phyloP scores from a whole-genome alignment of 2,888 invertebrate species.

The Cyclophora albipunctata region DNA sequence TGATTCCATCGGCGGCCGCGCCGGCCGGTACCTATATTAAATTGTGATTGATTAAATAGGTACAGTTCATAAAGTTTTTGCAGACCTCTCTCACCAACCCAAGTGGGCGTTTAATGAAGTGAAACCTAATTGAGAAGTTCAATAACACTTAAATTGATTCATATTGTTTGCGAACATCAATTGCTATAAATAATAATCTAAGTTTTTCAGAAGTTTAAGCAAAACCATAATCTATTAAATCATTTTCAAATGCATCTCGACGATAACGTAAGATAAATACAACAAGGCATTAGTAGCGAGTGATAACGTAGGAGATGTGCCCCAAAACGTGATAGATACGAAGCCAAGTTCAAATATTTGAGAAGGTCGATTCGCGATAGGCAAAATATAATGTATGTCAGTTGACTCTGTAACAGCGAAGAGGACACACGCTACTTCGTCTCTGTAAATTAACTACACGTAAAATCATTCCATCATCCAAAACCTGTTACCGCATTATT shows the following conservation, averaged over 20 bases:
- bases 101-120: conserved; percentile 32
- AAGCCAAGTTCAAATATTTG: conserved; percentile 52
- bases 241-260: conserved; percentile 2
- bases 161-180: conserved; percentile 9
- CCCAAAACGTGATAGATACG: conserved; percentile 27
- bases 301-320: conserved; percentile 29
- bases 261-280: conserved; percentile 13
- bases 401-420: conserved; percentile 33
- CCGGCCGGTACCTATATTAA: conserved; percentile 24
- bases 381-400: conserved; percentile 42
- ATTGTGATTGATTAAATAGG: conserved; percentile 36
- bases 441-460: too few relatives aligned
- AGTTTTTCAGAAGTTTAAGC: too few relatives aligned
- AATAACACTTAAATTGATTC: conserved; percentile 15
- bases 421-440: conserved; percentile 17
- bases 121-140: conserved; percentile 20
- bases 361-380: conserved; percentile 48
- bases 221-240: too few relatives aligned
- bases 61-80: conserved; percentile 28
- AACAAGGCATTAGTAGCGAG: conserved; percentile 25
- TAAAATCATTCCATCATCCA: too few relatives aligned
- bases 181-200: not conserved
- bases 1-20: conserved; percentile 14
- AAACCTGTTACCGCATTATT: too few relatives aligned
- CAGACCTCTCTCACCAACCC: conserved; percentile 15